phyloP scores from a whole-genome alignment of 2,888 invertebrate species.

The Allacma fusca region DNA sequence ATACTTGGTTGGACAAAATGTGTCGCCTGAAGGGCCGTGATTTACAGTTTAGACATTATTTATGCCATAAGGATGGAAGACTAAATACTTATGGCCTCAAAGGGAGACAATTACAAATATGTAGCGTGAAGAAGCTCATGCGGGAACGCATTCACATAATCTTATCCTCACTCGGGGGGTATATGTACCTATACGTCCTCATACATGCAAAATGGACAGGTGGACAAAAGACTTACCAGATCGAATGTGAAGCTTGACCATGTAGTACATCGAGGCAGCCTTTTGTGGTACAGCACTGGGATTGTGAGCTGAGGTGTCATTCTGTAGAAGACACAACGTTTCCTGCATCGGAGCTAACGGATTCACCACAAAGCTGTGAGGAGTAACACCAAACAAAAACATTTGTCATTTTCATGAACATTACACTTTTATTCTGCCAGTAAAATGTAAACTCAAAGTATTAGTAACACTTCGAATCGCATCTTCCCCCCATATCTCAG shows the following conservation, averaged over 20 bases:
- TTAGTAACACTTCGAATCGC: no score
- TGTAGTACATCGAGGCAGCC: slow-evolving; percentile 91
- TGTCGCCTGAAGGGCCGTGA: slow-evolving; percentile 6
- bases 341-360: slow-evolving; percentile 91
- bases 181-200: neutral
- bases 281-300: slow-evolving; percentile 82
- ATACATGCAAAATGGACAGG: neutral
- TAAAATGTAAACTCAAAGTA: no score
- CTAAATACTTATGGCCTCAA: neutral
- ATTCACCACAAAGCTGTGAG: slow-evolving; percentile 85
- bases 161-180: neutral
- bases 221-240: slow-evolving; percentile 69
- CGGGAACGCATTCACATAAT: no score
- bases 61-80: slow-evolving; percentile 5
- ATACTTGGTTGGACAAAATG: slow-evolving; percentile 16
- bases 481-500: no score
- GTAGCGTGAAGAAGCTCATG: slow-evolving; percentile 5
- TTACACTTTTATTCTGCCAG: neutral
- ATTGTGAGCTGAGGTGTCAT: slow-evolving; percentile 89
- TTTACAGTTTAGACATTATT: slow-evolving; percentile 25
- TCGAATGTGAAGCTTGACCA: slow-evolving; percentile 89
- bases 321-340: slow-evolving; percentile 88
- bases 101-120: neutral
- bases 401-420: slow-evolving; percentile 10
- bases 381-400: slow-evolving; percentile 56